Base-by-base conservation (phyloP, 2,888 invertebrate species). In the Lysandra bellargus region DNA sequence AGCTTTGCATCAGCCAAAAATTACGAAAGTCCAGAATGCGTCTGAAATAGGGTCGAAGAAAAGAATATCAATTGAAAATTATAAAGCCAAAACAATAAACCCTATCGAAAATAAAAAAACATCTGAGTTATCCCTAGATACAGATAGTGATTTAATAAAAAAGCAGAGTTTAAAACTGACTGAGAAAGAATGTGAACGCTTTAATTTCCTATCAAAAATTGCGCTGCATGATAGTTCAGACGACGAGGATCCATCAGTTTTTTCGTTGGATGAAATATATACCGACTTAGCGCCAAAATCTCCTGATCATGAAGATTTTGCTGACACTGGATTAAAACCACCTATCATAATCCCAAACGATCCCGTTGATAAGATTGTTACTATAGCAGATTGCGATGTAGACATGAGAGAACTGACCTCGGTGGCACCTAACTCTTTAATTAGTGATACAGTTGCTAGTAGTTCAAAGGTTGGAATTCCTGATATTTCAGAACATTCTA, bases 21-120 rank as follows among this genome's bases (percentile, higher is more conserved):
- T 94, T 44, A 88, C 87, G 23, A 94, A 94, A 87, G 91, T 94
- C 9, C 86, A 88, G 17, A 91, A 87, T 79, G 87, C 87, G 64
- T 86, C 88, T 82, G 90, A 90, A 85, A 86, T 89, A 78, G 84
- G 88, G 44, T 86, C 88, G 7, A 93, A 92, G 81, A 94, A 92
- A 85, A 88, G 93, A 84, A 95, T 95, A 81, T 93, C 95, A 7
- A 90, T 95, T 73, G 95, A 95, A 85, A 94, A 89, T 72, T 95
- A 95, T 82, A 95, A 95, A 86, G 87, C 91, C 81, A 95, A 93
- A 82, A 81, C 88, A 5, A 83, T 81, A 40, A 81, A 84, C 78
- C 78, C 86, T 4, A 12, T 74, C 9, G 40, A 40, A 44, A 74
- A 33, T 17, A 53, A 33, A n/a, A 44, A 44, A 44, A 9, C 2